A percentile compares a stretch with the other conserved stretches of the same genome.
Conservation (phyloP, 2,797 vertebrate species). For the Orientallactaga sibirica region DNA sequence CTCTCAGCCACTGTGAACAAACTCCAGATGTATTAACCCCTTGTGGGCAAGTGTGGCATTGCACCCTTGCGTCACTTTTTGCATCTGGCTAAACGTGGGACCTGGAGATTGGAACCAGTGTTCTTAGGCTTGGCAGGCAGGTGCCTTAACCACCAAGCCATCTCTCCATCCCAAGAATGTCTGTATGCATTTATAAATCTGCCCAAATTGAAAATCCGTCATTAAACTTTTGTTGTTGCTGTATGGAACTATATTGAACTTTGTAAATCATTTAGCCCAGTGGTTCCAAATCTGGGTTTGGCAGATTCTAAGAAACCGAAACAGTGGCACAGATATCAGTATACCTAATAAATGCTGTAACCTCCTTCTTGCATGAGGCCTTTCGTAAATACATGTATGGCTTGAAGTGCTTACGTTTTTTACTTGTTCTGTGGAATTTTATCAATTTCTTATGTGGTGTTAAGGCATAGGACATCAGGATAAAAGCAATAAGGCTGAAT, state of each 20-base stretch:
- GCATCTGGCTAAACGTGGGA: too few relatives aligned
- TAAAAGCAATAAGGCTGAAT: background rate
- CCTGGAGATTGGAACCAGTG: too few relatives aligned
- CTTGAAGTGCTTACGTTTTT: background rate
- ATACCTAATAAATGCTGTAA: background rate
- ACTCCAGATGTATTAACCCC: too few relatives aligned
- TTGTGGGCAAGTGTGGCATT: too few relatives aligned
- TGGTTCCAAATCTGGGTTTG: background rate
- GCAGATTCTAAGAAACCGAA: background rate
- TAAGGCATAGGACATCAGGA: background rate
- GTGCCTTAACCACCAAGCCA: too few relatives aligned
- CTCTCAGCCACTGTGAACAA: too few relatives aligned
- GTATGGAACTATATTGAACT: background rate
- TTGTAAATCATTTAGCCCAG: background rate
- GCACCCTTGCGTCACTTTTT: too few relatives aligned
- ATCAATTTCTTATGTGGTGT: background rate
- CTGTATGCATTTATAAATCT: slow-evolving; percentile 16
- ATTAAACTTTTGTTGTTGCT: background rate
- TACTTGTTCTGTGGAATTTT: background rate
- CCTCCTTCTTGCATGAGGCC: background rate
- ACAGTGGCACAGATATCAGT: background rate
- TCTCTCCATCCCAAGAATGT: too few relatives aligned
- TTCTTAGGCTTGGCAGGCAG: too few relatives aligned
- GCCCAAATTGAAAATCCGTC: background rate
- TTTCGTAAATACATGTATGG: background rate